Evolutionary conservation across 2,888 invertebrate genomes (phyloP).

Genomic region (Nomada lathburiana): DNA sequence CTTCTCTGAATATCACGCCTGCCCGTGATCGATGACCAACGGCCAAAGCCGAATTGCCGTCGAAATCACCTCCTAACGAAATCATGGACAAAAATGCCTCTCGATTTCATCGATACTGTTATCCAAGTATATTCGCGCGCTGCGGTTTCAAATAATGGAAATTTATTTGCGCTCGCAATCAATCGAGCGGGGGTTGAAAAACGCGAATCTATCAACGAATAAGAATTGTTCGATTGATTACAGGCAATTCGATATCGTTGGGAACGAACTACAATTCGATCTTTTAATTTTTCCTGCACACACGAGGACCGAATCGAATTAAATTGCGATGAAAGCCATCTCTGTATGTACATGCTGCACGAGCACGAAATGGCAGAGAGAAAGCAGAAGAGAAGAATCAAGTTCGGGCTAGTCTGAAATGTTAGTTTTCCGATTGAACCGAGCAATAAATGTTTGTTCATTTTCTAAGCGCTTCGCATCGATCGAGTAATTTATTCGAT

Average conservation of each 20-base stretch:
- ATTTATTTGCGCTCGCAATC: too few species aligned
- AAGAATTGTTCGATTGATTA: neutral
- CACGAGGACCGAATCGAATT: neutral
- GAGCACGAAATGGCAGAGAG: neutral
- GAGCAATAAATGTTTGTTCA: too few species aligned
- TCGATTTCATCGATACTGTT: too few species aligned
- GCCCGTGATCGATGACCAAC: conserved; percentile 59
- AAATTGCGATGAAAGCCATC: conserved; percentile 3
- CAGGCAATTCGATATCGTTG: neutral
- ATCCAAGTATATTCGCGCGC: too few species aligned
- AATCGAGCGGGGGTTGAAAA: neutral
- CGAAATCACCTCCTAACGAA: too few species aligned
- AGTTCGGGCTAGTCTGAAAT: too few species aligned
- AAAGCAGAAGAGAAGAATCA: neutral
- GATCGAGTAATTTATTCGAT: too few species aligned
- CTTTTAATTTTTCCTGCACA: conserved; percentile 4
- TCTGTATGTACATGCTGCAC: neutral
- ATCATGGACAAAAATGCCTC: neutral
- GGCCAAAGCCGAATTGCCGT: conserved; percentile 29
- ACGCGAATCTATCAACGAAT: neutral
- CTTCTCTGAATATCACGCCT: conserved; percentile 60
- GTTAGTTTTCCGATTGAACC: too few species aligned
- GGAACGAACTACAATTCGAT: neutral
- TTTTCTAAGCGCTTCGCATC: too few species aligned
- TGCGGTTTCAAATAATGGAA: too few species aligned